Evolutionary conservation across 2,113 vertebrate species (phyloP).

Genomic region (Salvelinus alpinus): DNA sequence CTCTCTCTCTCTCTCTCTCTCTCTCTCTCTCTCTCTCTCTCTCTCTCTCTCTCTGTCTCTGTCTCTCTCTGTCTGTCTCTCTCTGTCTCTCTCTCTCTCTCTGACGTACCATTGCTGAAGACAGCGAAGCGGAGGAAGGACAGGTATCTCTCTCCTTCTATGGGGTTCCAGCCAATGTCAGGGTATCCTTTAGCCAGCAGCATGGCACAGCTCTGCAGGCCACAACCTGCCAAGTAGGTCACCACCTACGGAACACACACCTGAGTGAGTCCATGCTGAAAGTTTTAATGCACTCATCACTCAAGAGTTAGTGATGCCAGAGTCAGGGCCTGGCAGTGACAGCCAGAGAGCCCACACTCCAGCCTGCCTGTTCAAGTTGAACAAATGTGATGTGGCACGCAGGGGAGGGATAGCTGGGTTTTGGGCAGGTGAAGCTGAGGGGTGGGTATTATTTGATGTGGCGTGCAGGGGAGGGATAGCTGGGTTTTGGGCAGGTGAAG

Average conservation of each 20-base stretch:
- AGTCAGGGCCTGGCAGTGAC: constrained; percentile 18
- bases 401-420: too few relatives aligned
- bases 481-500: too few relatives aligned
- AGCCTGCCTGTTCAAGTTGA: constrained; percentile 16
- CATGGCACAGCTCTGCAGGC: constrained; percentile 93
- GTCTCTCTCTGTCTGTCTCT: too few relatives aligned
- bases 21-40: fast-evolving
- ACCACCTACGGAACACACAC: constrained; percentile 80
- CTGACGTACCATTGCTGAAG: constrained; percentile 88
- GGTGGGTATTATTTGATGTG: not conserved
- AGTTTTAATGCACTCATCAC: constrained; percentile 1
- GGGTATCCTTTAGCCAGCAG: constrained; percentile 93
- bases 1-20: too few relatives aligned
- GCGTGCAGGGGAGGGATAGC: not conserved
- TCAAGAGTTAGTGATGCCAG: constrained; percentile 20
- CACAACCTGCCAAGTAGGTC: constrained; percentile 93
- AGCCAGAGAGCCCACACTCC: constrained; percentile 24
- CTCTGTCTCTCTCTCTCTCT: too few relatives aligned
- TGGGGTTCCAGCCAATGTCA: constrained; percentile 96
- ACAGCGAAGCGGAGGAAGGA: constrained; percentile 95
- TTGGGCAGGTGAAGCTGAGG: too few relatives aligned
- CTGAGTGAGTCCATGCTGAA: not conserved
- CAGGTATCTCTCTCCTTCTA: constrained; percentile 95
- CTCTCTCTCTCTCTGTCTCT: too few relatives aligned
- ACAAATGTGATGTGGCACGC: not conserved